These are phyloP conservation scores for Teleiodes luculella DNA, from an alignment of 2,888 invertebrate species.

Conservation along the genomic window DNA sequence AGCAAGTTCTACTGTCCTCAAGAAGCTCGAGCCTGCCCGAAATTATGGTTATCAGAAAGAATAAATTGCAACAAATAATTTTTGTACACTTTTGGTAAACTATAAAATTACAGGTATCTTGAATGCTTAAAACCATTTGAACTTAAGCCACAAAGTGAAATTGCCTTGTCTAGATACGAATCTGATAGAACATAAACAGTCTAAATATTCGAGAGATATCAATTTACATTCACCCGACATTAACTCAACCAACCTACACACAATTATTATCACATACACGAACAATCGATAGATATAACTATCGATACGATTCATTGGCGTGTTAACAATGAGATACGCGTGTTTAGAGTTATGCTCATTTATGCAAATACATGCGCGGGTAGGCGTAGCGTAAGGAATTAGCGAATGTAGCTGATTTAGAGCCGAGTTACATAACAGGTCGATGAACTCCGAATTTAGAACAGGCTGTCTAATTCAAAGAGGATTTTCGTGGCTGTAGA, in stretches of 20 bases:
- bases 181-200: background rate
- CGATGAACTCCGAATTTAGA: slow-evolving; percentile 34
- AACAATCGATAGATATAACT: slow-evolving; percentile 4
- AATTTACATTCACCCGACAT: background rate
- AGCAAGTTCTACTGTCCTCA: too few relatives aligned
- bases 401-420: slow-evolving; percentile 18
- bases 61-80: too few relatives aligned
- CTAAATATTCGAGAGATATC: background rate
- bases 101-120: too few relatives aligned
- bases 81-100: too few relatives aligned
- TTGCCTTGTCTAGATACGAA: background rate
- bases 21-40: too few relatives aligned
- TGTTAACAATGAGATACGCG: slow-evolving; percentile 22
- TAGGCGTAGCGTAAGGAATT: slow-evolving; percentile 24
- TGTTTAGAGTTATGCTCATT: slow-evolving; percentile 15
- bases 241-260: slow-evolving; percentile 3
- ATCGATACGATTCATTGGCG: slow-evolving; percentile 21
- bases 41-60: too few relatives aligned
- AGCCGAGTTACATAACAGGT: slow-evolving; percentile 30
- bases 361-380: slow-evolving; percentile 24
- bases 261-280: slow-evolving; percentile 5
- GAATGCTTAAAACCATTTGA: too few relatives aligned
- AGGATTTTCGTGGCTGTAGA: background rate
- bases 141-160: too few relatives aligned
- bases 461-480: background rate